Conservation (phyloP, 2,113 vertebrate genomes). For the Corydoras sp. region DNA sequence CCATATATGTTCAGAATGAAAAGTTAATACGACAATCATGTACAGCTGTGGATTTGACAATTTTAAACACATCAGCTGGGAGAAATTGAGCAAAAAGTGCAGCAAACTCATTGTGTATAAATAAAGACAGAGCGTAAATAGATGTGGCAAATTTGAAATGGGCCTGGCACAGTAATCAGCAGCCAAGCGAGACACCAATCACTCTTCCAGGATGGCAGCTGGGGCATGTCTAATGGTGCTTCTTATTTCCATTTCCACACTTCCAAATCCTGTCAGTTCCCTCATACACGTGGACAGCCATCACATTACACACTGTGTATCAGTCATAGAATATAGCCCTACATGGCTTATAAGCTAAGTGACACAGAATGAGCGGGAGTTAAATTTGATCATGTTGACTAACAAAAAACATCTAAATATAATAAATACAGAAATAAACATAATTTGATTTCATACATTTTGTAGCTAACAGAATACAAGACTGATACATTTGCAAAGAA, state of each 20-base stretch:
- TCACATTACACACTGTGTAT: constrained; percentile 59
- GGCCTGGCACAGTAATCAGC: constrained; percentile 48
- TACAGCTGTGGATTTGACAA: constrained; percentile 18
- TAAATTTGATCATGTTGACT: constrained; percentile 32
- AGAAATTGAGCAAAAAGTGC: constrained; percentile 24
- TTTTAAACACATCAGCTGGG: constrained; percentile 32
- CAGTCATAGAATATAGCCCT: constrained; percentile 46
- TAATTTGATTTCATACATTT: constrained; percentile 22
- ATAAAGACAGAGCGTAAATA: constrained; percentile 50
- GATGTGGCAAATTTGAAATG: constrained; percentile 54
- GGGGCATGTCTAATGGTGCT: constrained; percentile 50
- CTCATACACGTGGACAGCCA: constrained; percentile 54
- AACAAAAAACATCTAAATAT: constrained; percentile 34
- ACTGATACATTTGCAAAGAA: no score
- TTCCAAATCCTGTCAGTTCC: constrained; percentile 62
- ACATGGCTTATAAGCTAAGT: constrained; percentile 41
- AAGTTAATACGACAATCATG: no score
- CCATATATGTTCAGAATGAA: no score
- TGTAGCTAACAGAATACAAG: constrained; percentile 8
- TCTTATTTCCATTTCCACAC: constrained; percentile 59
- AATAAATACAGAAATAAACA: constrained; percentile 23
- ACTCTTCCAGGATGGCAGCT: constrained; percentile 50
- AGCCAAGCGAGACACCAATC: constrained; percentile 52
- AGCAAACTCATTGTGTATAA: constrained; percentile 44
- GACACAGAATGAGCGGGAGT: constrained; percentile 24